Conservation (phyloP, 1,140 invertebrate species). For the Sipha flava region DNA sequence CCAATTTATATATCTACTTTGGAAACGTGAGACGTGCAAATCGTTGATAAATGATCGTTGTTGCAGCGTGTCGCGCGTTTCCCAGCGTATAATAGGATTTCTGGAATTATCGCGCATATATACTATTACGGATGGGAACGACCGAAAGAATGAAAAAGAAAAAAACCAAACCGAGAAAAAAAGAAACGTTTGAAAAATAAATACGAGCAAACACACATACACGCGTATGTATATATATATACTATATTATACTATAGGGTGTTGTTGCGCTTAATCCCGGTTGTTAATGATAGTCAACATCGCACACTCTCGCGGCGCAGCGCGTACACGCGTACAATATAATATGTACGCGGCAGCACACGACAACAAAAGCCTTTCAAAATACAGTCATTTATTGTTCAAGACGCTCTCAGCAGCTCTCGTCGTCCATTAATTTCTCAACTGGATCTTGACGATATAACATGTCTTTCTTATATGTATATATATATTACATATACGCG, state of each 20-base stretch:
- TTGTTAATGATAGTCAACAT: not conserved
- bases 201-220: too few species aligned
- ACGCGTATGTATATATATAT: not conserved
- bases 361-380: constrained; percentile 15
- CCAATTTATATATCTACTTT: too few species aligned
- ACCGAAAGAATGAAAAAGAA: not conserved
- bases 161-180: not conserved
- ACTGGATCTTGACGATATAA: not conserved
- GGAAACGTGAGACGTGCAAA: not conserved
- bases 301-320: not conserved
- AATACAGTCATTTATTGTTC: not conserved
- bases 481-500: too few species aligned
- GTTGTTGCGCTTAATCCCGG: not conserved
- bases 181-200: not conserved
- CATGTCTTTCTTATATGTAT: too few species aligned
- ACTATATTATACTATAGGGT: not conserved
- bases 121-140: too few species aligned
- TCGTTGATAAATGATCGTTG: not conserved
- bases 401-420: not conserved
- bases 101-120: too few species aligned
- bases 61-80: not conserved
- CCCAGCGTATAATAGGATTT: not conserved
- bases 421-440: constrained; percentile 4
- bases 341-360: too few species aligned
- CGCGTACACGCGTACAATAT: too few species aligned